Base-by-base conservation (phyloP, 2,888 invertebrate genomes). In the Rhingia rostrata region DNA sequence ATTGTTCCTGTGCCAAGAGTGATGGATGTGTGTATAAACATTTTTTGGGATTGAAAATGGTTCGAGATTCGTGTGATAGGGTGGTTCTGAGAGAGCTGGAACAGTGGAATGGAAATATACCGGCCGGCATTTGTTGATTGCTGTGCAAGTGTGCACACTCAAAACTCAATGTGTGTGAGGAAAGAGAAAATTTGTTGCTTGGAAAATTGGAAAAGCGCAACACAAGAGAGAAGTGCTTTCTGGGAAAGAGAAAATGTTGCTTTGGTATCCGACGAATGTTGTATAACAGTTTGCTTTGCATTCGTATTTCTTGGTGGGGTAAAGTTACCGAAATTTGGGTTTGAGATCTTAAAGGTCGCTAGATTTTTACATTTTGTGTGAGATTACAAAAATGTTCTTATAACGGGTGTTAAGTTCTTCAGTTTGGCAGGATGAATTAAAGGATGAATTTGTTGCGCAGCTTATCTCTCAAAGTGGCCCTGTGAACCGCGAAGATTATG, bases 221-320 rank as follows among this genome's bases (percentile, higher is more conserved):
- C 22, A 22, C 0, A 41, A 39, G 70, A 72, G 61, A 4, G 54
- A 67, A 12, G 4, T 0, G 1, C 32, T 51, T 39, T 51, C 4
- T 7, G 4, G 1, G 5, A 22, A 32, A 54, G 54, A 61, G 49
- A 51, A 9, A 51, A 14, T n/a, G 2, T 30, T 2, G 6, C 33
- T 1, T 4, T 61, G 39, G 9, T 43, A 43, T 35, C 39, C n/a
- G 77, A 37, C 0, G 61, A 60, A 77, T 77, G 67, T 67, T 77
- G 67, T 77, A 67, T 60, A 69, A 77, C 77, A 77, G 53, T 69
- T 75, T 35, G 4, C 1, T 0, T 9, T 22, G 22, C 22, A 22
- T 47, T 22, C 14, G 9, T 41, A 3, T 37, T 37, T 37, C 3
- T 3, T 7, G 14, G 12, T 45, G n/a, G 45, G 45, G 6, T 6